Evolutionary conservation across 2,888 invertebrate species (phyloP), one percentile per base, ranked within the genome.

Genomic region (Smittia sp.): DNA sequence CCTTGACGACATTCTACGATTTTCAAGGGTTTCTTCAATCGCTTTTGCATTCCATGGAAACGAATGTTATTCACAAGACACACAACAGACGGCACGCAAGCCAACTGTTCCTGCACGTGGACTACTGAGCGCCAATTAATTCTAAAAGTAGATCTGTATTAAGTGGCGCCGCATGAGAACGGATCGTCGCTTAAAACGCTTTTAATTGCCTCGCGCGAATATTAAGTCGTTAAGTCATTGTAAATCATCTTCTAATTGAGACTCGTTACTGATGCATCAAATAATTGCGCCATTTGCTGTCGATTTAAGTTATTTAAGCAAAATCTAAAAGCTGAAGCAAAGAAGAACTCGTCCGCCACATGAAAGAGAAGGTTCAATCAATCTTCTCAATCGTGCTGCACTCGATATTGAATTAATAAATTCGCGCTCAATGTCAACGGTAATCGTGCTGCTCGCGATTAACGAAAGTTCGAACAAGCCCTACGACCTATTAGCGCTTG

Each of bases 371-470:
- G 15, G 11, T 46, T 46, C 11, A 46, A 46, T 46, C 15, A 46
- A 46, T 32, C 46, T 46, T 46, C 46, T 46, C 46, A 66, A 38
- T 66, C 66, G 66, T 66, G 66, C 18, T 39, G 32, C 38, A 66
- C 38, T 66, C 66, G 66, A 18, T 66, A 66, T 66, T 66, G 66
- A 66, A 24, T 46, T 46, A 46, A 32, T 32, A 32, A 32, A 32
- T 32, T 32, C 9, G 32, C 3, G 3, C 9, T 46, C 46, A 46
- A 46, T 46, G 46, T 46, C 46, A 46, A 13, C n/a, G 46, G 46
- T 46, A 46, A 46, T n/a, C 46, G 15, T 46, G 46, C 46, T 46
- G 2, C n/a, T 13, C 2, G 11, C 46, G 15, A 7, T 46, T 38
- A n/a, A n/a, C n/a, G n/a, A n/a, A n/a, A n/a, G n/a, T n/a, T n/a